Conservation (phyloP, 2,113 vertebrate genomes). For the Cygnus buccinator region DNA sequence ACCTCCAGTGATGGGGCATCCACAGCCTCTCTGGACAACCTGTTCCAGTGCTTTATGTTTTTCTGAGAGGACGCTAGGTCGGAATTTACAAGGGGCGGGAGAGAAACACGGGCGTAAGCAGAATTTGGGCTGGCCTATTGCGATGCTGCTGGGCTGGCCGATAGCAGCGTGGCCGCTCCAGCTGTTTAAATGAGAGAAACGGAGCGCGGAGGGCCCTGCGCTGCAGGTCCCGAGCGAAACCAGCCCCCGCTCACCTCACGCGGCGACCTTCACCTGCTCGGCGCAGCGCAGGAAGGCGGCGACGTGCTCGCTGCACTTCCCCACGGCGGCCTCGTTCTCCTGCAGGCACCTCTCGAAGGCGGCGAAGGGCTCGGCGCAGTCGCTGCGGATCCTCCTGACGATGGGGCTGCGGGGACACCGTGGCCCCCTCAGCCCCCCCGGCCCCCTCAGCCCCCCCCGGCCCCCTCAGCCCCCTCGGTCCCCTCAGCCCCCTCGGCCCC, state of each 20-base stretch:
- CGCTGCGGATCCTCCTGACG: constrained; percentile 86
- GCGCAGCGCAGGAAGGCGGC: constrained; percentile 87
- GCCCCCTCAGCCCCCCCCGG: background rate
- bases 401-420: constrained; percentile 78
- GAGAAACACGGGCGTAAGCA: rapidly evolving
- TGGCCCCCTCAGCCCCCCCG: background rate
- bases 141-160: too few relatives aligned
- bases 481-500: too few relatives aligned
- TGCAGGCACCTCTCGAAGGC: constrained; percentile 89
- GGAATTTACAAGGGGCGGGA: background rate
- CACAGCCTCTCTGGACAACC: too few relatives aligned
- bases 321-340: constrained; percentile 78
- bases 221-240: rapidly evolving
- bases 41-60: rapidly evolving
- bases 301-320: constrained; percentile 82
- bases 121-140: rapidly evolving
- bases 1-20: too few relatives aligned
- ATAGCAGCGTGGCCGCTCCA: too few relatives aligned
- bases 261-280: constrained; percentile 80
- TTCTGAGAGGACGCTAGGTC: background rate
- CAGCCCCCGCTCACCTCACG: background rate
- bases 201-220: background rate
- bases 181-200: rapidly evolving
- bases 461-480: too few relatives aligned
- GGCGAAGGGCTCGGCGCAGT: constrained; percentile 83